Evolutionary conservation across 2,797 vertebrate genomes (phyloP).

Genomic region (Sibirionetta formosa): DNA sequence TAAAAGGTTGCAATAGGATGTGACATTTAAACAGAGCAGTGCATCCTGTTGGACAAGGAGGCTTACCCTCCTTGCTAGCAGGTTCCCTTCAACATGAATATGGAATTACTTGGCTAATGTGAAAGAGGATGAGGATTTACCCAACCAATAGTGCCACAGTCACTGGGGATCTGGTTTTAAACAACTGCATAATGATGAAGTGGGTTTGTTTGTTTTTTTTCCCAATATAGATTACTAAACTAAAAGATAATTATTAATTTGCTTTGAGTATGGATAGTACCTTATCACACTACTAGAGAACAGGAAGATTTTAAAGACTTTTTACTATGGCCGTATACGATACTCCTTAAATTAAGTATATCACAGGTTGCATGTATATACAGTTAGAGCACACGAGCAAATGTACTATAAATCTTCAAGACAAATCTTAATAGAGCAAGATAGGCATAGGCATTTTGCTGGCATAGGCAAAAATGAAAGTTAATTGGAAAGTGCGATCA

Average conservation of each 20-base stretch:
- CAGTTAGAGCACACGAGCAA: neutral
- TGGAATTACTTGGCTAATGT: neutral
- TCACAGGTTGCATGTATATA: neutral
- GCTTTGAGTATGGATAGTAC: neutral
- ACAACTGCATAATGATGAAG: neutral
- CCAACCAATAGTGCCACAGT: neutral
- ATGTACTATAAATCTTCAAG: neutral
- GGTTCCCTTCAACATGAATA: neutral
- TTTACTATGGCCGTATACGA: neutral
- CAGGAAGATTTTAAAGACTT: neutral
- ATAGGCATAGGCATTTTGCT: neutral
- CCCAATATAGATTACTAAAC: neutral
- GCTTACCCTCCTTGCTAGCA: neutral
- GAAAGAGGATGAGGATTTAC: neutral
- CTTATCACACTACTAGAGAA: fast-evolving
- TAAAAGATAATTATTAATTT: neutral
- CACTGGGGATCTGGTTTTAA: neutral
- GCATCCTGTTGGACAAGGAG: neutral
- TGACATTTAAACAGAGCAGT: neutral
- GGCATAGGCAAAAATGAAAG: neutral
- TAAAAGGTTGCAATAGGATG: neutral
- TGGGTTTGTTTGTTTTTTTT: neutral
- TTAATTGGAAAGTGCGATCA: neutral
- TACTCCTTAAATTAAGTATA: neutral
- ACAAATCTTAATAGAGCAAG: neutral